Percentiles rank a stretch among this genome's conserved stretches.
phyloP scores from a whole-genome alignment of 2,113 vertebrate genomes.

The Hassar affinis region DNA sequence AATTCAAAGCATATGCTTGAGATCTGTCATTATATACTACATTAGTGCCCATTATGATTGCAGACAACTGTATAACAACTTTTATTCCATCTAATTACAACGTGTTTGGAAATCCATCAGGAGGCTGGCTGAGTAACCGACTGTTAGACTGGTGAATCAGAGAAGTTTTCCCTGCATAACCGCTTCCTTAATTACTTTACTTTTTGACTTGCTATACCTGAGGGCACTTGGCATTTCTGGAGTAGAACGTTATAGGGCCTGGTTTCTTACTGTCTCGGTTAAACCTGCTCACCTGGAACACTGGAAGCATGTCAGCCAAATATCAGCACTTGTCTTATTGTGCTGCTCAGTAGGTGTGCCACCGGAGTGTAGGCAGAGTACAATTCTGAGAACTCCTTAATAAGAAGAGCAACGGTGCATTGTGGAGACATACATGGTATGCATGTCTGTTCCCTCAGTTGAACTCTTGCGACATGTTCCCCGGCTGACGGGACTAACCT shows the following conservation, averaged over 20 bases:
- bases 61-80: conserved; percentile 33
- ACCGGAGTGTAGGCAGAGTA: background rate
- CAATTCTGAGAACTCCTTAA: background rate
- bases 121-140: background rate
- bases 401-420: background rate
- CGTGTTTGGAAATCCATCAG: conserved; percentile 22
- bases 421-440: background rate
- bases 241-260: background rate
- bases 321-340: background rate
- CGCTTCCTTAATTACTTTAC: background rate
- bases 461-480: background rate
- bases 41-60: conserved; percentile 46
- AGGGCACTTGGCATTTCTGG: background rate
- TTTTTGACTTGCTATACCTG: background rate
- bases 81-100: conserved; percentile 39
- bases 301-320: too few relatives aligned
- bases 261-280: background rate
- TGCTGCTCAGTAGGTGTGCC: background rate
- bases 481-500: conserved; percentile 73
- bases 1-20: conserved; percentile 24
- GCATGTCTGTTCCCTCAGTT: background rate
- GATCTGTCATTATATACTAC: conserved; percentile 42
- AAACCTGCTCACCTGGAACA: conserved; percentile 9
- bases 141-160: conserved; percentile 10
- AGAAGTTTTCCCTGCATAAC: conserved; percentile 8